Evolutionary conservation across 92 coral and sea anemone genomes (phyloP).

Genomic region (Pocillopora grandis): DNA sequence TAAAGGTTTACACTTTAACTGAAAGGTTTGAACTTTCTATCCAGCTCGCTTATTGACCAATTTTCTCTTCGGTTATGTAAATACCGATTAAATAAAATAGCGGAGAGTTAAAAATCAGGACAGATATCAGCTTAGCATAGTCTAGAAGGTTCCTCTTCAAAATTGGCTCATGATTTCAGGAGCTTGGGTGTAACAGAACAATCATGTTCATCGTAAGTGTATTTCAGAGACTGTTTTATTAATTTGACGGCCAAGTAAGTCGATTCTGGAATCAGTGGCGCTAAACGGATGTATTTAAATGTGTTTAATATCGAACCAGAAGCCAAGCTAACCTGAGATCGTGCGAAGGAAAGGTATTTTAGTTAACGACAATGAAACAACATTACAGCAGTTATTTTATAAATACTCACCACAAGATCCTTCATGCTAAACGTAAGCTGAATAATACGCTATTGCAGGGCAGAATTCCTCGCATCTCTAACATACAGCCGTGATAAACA

Average conservation of each 20-base stretch:
- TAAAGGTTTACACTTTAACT: no score
- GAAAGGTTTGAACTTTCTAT: no score
- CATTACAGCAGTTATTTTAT: neutral
- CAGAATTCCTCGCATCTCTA: slow-evolving; percentile 31
- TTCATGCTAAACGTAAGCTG: slow-evolving; percentile 38
- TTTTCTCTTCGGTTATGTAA: slow-evolving; percentile 4
- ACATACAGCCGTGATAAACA: slow-evolving; percentile 3
- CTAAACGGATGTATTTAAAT: neutral
- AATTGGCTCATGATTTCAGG: no score
- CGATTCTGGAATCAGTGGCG: neutral
- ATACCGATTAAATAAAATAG: neutral
- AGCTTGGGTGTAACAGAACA: no score
- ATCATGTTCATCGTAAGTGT: no score
- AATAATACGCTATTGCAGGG: neutral
- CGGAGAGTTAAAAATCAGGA: neutral
- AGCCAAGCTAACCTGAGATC: neutral
- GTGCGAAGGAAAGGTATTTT: neutral
- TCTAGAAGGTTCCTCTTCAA: no score
- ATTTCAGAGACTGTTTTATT: no score
- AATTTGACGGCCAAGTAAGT: no score
- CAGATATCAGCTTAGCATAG: no score
- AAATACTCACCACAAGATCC: slow-evolving; percentile 56
- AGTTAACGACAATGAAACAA: neutral
- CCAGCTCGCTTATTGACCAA: neutral
- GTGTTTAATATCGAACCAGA: neutral